Base-by-base conservation (phyloP, 2,797 vertebrate species). In the Lagodon rhomboides region DNA sequence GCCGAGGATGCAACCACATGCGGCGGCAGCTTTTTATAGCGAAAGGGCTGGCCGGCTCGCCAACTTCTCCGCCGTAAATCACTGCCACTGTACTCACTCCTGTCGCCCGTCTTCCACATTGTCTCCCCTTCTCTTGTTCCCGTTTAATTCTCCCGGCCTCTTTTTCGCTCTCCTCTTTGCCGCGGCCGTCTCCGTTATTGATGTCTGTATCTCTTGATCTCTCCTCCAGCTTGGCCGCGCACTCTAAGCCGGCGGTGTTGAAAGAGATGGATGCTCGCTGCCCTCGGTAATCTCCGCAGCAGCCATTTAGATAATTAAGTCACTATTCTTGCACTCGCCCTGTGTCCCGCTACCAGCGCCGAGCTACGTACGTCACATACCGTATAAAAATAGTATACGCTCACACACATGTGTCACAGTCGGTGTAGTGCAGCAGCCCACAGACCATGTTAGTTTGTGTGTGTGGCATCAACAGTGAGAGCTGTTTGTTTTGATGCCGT, bases 301-400 rank as follows among this genome's bases (percentile, higher is more conserved):
- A 89, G 88, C 87, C 92, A 93, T 93, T 92, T 89, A 86, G 92
- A 92, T 93, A 93, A 93, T 94, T 91, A 93, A 93, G 90, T 92
- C 89, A 89, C 91, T 90, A 84, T 90, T 91, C 86, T 91, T 91
- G 77, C 77, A 64, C 75, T 89, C 77, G 73, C 71, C 55, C 67
- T 53, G 3, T 63, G 79, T 83, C 68, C 69, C 18, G 3, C 64
- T 58, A 69, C 67, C 66, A 38, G 72, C 72, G 69, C 70, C n/a
- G 47, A 67, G 53, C 72, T 15, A 30, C 22, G 25, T 12, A 43
- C 34, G 18, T 4, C 16, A 49, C 25, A 64, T 27, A 55, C 22
- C 1, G 20, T n/a, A 56, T 30, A 22, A 13, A 20, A 41, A 58
- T 18, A 58, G 38, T 38, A 38, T 38, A 38, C 3, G 1, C 38